A percentile compares a stretch with the other conserved stretches of the same genome.
Evolutionary conservation across 2,113 vertebrate genomes (phyloP).

Genomic region (rabbit (Oryctolagus cuniculus)): mOryCun1.1 NC_091432.1:126435501-126436000

Average conservation of each 20-base stretch:
- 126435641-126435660: background rate
- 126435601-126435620: background rate
- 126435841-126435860: background rate
- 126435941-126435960: background rate
- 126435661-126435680: background rate
- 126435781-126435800: background rate
- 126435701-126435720: fast-evolving
- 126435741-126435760: background rate
- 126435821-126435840: conserved; percentile 6
- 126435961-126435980: background rate
- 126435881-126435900: conserved; percentile 38
- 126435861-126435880: background rate
- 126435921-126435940: background rate
- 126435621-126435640: background rate
- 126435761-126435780: conserved; percentile 24
- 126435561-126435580: background rate
- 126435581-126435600: fast-evolving
- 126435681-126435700: background rate
- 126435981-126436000: background rate
- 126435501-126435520: background rate
- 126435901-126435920: conserved; percentile 40
- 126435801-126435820: background rate
- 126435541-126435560: background rate
- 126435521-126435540: background rate
- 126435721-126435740: background rate